Base-by-base conservation (phyloP, 1,140 invertebrate genomes). In the roundworm (Caenorhabditis elegans) region DNA sequence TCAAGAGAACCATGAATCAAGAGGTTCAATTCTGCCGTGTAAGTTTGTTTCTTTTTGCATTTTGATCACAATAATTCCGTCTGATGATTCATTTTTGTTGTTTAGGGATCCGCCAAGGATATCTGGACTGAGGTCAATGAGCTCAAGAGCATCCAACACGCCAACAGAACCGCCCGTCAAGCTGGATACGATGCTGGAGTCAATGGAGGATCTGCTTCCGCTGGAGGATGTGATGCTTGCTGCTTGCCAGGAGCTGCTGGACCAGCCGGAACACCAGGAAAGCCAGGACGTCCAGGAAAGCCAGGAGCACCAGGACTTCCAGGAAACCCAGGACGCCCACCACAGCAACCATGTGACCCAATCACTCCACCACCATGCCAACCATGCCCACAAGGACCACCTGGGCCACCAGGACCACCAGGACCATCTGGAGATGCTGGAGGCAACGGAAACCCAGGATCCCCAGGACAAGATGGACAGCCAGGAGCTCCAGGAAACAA, bases 111-210 rank as follows among this genome's bases (percentile, higher is more conserved):
- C 26, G 84, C 84, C 48, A 85, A 85, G 60, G 84, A 85, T 39
- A 85, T 85, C 78, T 85, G 84, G 84, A 53, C 82, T n/a, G 84
- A 85, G 82, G 83, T 84, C 28, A 70, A 84, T 51, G 70, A 83
- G 26, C 83, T 84, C 75, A 84, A 84, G 77, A 84, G 49, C 60
- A 78, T 84, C 10, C 83, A 84, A 36, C 47, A 70, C 60, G 82
- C 83, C 24, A 84, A 84, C 84, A 43, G 84, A 36, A 85, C 84
- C 36, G 82, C 82, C 77, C 84, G 84, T 85, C 84, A 85, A 79
- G 78, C 84, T 47, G 84, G 84, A 53, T 85, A 85, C 79, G 83
- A 84, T 48, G 48, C 47, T 34, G 83, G 81, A 49, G 83, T 84
- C 4, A 77, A 17, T 26, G 83, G 83, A 78, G 81, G 81, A 47